Conservation (phyloP, 2,888 invertebrate genomes). For the Polymixis flavicincta region DNA sequence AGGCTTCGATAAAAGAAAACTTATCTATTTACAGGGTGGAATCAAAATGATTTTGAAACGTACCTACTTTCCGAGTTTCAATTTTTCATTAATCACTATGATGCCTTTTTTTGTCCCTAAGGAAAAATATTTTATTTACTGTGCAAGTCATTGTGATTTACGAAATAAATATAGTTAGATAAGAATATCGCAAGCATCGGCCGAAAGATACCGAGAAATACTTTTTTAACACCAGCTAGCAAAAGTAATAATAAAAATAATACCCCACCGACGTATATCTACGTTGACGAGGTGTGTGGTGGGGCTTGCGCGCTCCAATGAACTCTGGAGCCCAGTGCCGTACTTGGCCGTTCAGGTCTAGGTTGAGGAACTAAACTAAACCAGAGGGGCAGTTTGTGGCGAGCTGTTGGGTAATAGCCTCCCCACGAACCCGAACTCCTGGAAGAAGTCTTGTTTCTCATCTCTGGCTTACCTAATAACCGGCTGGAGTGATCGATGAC, state of each 20-base stretch:
- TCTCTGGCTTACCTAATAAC: neutral
- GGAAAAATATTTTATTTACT: neutral
- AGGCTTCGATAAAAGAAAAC: constrained; percentile 4
- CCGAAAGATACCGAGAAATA: neutral
- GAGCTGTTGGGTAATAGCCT: neutral
- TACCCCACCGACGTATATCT: neutral
- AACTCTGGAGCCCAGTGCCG: neutral
- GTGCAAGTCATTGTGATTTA: constrained; percentile 3
- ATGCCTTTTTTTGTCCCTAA: neutral
- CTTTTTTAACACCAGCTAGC: neutral
- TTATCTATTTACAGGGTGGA: neutral
- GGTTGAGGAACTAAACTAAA: neutral
- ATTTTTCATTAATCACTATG: neutral
- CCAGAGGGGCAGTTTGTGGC: neutral
- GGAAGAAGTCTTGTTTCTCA: neutral
- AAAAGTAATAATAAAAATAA: neutral
- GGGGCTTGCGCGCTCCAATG: neutral
- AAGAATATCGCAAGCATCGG: neutral
- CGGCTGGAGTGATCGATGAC: neutral
- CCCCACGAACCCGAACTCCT: neutral
- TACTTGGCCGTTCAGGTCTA: neutral
- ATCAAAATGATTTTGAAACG: neutral
- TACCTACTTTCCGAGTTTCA: neutral
- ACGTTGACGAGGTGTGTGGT: neutral
- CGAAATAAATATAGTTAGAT: constrained; percentile 9